phyloP scores from a whole-genome alignment of 1,140 invertebrate species.

The Gryon sp. region DNA sequence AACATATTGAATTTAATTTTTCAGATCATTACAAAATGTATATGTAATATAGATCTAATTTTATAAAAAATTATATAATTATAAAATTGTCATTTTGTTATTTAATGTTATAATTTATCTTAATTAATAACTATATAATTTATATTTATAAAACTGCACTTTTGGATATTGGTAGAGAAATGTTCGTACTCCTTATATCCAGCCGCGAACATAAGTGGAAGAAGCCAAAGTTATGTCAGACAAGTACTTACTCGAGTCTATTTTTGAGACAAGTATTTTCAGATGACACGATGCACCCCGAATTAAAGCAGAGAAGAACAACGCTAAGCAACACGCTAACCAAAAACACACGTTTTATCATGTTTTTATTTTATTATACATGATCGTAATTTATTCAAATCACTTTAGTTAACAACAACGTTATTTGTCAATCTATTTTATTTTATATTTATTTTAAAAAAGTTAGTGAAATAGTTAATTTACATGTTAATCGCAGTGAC shows the following conservation, averaged over 20 bases:
- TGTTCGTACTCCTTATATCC: conserved; percentile 36
- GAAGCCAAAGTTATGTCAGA: conserved; percentile 65
- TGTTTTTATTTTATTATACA: conserved; percentile 47
- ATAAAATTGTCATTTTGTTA: too few species aligned
- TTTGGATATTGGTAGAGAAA: background rate
- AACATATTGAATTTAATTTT: too few species aligned
- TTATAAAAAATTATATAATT: too few species aligned
- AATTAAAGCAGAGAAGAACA: conserved; percentile 69
- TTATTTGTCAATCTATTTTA: too few species aligned
- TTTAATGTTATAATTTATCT: too few species aligned
- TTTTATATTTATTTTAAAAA: too few species aligned
- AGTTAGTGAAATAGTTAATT: too few species aligned
- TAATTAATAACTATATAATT: too few species aligned
- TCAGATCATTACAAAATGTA: too few species aligned
- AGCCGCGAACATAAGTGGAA: conserved; percentile 59
- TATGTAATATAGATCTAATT: too few species aligned
- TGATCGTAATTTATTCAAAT: conserved; percentile 37
- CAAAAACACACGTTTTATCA: conserved; percentile 16
- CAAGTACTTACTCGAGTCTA: conserved; percentile 68
- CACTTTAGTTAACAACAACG: conserved; percentile 24
- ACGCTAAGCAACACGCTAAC: conserved; percentile 18
- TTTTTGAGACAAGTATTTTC: conserved; percentile 61
- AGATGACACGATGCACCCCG: conserved; percentile 55
- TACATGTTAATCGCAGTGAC: too few species aligned
- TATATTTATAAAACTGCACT: conserved; percentile 17